Conservation (phyloP, 2,797 vertebrate genomes). For the Ataeniobius toweri region DNA sequence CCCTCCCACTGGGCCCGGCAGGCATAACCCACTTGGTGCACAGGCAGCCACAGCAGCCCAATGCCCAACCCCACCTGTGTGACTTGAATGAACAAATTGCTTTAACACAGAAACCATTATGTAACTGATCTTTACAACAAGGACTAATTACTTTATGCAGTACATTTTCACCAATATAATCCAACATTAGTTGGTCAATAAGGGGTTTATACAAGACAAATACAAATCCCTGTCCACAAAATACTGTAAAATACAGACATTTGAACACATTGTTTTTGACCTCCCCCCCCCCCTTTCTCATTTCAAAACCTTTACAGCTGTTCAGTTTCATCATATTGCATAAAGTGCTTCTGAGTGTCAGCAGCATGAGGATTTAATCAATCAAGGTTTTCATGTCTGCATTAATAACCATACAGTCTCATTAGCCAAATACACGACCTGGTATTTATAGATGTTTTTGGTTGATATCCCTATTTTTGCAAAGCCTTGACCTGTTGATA, state of each 20-base stretch:
- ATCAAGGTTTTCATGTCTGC: neutral
- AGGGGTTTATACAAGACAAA: neutral
- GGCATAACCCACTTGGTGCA: too few relatives aligned
- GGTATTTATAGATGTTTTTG: neutral
- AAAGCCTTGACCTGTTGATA: neutral
- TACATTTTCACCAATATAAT: neutral
- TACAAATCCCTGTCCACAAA: neutral
- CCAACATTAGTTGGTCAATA: constrained; percentile 4
- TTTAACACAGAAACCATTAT: constrained; percentile 38
- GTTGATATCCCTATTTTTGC: neutral
- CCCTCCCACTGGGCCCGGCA: too few relatives aligned
- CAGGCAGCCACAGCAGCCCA: too few relatives aligned
- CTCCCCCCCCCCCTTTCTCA: neutral
- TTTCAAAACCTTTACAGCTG: neutral
- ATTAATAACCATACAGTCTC: neutral
- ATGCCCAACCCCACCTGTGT: constrained; percentile 7
- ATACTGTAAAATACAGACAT: neutral
- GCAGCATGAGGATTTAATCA: neutral
- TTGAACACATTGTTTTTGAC: neutral
- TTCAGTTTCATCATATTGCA: neutral
- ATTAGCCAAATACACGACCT: neutral
- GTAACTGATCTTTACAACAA: constrained; percentile 12
- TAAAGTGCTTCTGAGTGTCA: neutral
- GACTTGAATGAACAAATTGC: constrained; percentile 41
- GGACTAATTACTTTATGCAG: neutral